A percentile compares a stretch with the other conserved stretches of the same genome.
phyloP scores from a whole-genome alignment of 2,113 vertebrate genomes.

The Falcunculus frontatus region DNA sequence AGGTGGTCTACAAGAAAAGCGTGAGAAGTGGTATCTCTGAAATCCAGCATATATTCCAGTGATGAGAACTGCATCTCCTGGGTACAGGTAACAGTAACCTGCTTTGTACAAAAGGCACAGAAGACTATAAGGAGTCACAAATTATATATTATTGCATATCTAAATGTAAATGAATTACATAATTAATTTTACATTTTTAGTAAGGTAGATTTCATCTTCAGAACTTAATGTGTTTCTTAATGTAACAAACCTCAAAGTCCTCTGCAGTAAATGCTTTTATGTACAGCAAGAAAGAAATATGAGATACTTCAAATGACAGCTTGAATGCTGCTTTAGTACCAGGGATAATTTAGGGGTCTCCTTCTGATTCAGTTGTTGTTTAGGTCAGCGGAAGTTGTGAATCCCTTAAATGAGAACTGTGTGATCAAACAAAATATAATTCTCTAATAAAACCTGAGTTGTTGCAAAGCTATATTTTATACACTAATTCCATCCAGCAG shows the following conservation, averaged over 20 bases:
- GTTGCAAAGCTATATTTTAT: background rate
- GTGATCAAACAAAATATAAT: background rate
- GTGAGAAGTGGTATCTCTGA: constrained; percentile 37
- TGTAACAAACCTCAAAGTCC: background rate
- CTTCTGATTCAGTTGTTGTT: constrained; percentile 2
- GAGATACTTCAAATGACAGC: background rate
- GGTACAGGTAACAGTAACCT: background rate
- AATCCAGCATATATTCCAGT: background rate
- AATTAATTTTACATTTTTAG: constrained; percentile 2
- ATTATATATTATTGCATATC: background rate
- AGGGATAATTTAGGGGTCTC: background rate
- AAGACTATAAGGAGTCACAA: background rate
- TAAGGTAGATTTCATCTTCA: background rate
- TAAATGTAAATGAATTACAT: constrained; percentile 39
- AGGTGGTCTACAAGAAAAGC: background rate
- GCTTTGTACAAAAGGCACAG: background rate
- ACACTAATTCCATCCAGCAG: background rate
- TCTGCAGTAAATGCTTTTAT: constrained; percentile 4
- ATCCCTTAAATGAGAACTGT: background rate
- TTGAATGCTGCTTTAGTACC: background rate
- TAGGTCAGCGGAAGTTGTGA: constrained; percentile 25
- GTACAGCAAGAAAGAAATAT: constrained; percentile 9
- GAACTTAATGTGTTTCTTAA: constrained; percentile 11
- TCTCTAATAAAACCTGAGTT: constrained; percentile 7
- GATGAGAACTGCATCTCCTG: constrained; percentile 5